A percentile compares a stretch with the other conserved stretches of the same genome.
These are phyloP conservation scores for Acrocephalus kingi DNA, from an alignment of 2,113 vertebrate species.

Conservation along the genomic window DNA sequence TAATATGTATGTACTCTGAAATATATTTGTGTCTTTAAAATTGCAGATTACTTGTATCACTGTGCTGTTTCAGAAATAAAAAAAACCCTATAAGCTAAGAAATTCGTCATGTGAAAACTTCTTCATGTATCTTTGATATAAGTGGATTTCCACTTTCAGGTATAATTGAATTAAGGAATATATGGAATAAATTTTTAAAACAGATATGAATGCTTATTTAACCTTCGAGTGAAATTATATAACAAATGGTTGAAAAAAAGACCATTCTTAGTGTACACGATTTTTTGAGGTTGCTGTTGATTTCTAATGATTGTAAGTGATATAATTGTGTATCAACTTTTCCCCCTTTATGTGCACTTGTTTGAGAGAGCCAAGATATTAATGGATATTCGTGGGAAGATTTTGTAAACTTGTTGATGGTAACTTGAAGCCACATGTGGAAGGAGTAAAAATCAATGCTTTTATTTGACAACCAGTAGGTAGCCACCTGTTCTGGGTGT, in stretches of 20 bases:
- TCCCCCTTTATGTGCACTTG: neutral
- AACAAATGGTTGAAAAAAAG: neutral
- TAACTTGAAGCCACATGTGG: neutral
- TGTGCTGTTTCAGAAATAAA: neutral
- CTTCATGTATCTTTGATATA: neutral
- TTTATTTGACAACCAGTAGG: neutral
- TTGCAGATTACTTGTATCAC: neutral
- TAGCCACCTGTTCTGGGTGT: fast-evolving
- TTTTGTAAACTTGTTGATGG: neutral
- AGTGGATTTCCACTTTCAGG: neutral
- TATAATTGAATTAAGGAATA: neutral
- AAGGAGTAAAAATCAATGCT: neutral
- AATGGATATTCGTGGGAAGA: neutral
- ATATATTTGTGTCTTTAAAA: neutral
- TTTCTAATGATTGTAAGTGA: neutral
- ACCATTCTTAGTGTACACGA: neutral
- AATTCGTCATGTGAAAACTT: neutral
- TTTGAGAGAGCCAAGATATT: neutral
- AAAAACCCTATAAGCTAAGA: neutral
- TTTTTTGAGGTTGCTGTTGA: neutral
- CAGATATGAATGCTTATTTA: neutral
- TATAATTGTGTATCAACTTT: fast-evolving
- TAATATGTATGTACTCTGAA: neutral
- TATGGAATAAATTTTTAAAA: neutral
- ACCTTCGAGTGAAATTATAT: neutral